Base-by-base conservation (phyloP, 2,888 invertebrate species). In the Ormia ochracea region DNA sequence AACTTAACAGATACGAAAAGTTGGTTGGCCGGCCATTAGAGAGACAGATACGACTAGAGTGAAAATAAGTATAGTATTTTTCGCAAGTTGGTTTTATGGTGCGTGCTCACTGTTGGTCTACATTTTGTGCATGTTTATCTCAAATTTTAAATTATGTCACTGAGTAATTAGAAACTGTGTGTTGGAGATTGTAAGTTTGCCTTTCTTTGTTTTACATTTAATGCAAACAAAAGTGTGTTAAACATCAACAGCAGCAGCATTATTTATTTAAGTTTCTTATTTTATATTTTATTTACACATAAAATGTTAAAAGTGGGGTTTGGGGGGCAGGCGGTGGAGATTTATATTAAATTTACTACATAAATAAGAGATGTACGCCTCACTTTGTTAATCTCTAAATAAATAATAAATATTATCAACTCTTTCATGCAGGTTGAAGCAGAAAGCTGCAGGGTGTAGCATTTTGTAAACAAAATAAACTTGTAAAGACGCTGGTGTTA, bases 131-230 rank as follows among this genome's bases (percentile, higher is more conserved):
- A 69, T 69, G 63, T 65, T 76, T 74, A 70, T 74, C 77, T 54
- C 28, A 69, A 74, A 74, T 54, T 69, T 65, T 41, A 58, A 74
- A 81, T 69, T 70, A 74, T 81, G 81, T 69, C 77, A 77, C 73
- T 81, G 69, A 54, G 81, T 77, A 77, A 77, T 77, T 81, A 81
- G 70, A 73, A 66, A 74, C 69, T 73, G 59, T 74, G 33, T 75
- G 52, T 28, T 56, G 17, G n/a, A 19, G 14, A 6, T 65, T 38
- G 50, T 14, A 58, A n/a, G 7, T 23, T 48, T 61, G 43, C 23
- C 23, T 63, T 61, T 36, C 17, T 54, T 36, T 74, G 31, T 45
- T 23, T 43, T 45, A 12, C 65, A 59, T 58, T 56, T 7, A 66
- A 38, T 23, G 41, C 2, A 66, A 50, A 50, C 31, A n/a, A 14